phyloP scores from a whole-genome alignment of 1,140 invertebrate genomes.

The Neodiprion lecontei region DNA sequence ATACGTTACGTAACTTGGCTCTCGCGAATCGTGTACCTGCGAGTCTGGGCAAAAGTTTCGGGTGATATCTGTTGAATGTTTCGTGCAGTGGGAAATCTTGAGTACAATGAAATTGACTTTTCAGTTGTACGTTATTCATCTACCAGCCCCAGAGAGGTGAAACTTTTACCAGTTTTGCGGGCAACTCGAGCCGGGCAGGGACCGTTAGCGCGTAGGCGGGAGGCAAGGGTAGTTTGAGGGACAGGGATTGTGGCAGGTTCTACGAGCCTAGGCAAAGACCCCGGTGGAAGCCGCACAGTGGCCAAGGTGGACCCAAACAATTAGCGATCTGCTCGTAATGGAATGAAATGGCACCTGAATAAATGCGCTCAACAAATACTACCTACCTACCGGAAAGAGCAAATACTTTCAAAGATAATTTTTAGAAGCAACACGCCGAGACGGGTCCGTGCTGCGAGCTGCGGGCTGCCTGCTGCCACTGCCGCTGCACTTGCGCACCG shows the following conservation, averaged over 20 bases:
- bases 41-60: neutral
- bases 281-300: slow-evolving; percentile 9
- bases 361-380: slow-evolving; percentile 16
- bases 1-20: neutral
- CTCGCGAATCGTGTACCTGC: neutral
- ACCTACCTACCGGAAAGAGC: neutral
- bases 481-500: too few species aligned
- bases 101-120: neutral
- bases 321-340: slow-evolving; percentile 16
- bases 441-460: neutral
- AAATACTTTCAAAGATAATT: slow-evolving; percentile 5
- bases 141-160: neutral
- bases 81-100: neutral
- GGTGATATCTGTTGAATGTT: neutral
- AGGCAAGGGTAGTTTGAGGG: neutral
- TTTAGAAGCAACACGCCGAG: slow-evolving; percentile 2
- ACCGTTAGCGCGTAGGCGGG: neutral
- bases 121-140: neutral
- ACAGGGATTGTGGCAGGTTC: neutral
- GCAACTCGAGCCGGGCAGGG: neutral
- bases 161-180: neutral
- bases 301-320: slow-evolving; percentile 8
- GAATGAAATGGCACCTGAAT: slow-evolving; percentile 16
- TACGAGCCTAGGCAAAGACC: neutral
- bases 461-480: neutral